Evolutionary conservation across 2,888 invertebrate species (phyloP).

Genomic region (Deilephila porcellus): DNA sequence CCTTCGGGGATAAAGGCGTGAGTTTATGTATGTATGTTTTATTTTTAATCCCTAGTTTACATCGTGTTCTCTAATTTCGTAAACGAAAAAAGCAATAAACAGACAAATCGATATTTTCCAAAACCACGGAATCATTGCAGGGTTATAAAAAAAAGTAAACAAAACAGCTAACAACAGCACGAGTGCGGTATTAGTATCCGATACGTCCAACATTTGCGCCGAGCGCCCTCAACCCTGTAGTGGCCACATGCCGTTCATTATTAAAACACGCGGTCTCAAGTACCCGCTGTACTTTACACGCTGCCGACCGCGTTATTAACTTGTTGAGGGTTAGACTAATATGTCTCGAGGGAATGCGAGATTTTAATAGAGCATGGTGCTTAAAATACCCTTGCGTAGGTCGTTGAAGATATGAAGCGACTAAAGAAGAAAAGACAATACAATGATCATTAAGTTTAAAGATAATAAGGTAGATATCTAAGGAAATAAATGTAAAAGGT

Average conservation of each 20-base stretch:
- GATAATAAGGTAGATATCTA: no score
- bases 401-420: no score
- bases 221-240: slow-evolving; percentile 29
- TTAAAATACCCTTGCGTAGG: not conserved
- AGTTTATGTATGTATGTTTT: no score
- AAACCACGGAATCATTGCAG: no score
- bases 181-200: slow-evolving; percentile 15
- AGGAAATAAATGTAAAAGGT: no score
- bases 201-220: slow-evolving; percentile 10
- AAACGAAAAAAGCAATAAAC: no score
- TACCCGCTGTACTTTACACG: slow-evolving; percentile 30
- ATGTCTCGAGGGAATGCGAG: not conserved
- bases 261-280: slow-evolving; percentile 31
- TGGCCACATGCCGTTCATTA: slow-evolving; percentile 43
- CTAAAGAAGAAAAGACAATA: no score
- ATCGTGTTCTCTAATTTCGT: no score
- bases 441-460: no score
- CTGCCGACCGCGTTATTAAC: slow-evolving; percentile 27
- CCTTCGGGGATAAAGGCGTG: no score
- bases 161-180: not conserved
- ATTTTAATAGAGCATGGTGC: not conserved
- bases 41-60: no score
- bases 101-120: no score
- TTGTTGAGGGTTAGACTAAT: slow-evolving; percentile 25
- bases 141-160: not conserved